Base-by-base conservation (phyloP, 2,797 vertebrate species). In the Phalloptychus januarius region DNA sequence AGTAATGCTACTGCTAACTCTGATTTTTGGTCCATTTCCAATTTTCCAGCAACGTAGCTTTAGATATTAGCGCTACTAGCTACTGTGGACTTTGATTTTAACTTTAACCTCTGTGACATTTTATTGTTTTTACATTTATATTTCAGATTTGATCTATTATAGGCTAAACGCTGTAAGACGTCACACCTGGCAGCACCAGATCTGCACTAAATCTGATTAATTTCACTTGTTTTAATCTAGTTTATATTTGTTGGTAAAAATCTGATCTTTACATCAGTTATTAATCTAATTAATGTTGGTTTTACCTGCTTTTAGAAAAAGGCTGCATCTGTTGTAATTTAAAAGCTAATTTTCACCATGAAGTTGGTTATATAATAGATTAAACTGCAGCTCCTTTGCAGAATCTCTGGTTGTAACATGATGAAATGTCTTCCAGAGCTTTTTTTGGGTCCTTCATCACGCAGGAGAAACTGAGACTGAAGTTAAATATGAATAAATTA, bases 381-480 rank as follows among this genome's bases (percentile, higher is more conserved):
- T 16, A 44, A 16, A 7, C 1, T 45, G 3, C 1, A 28, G 28
- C 36, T 36, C 36, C 65, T 69, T 12, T 69, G 28, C 28, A 33
- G 44, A 31, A 48, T 46, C 28, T 67, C 28, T 38, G 38, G 18
- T 25, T 46, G 31, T 8, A 13, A 6, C 58, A 52, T 71, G 58
- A 12, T 45, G 36, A 38, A 13, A 58, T 7, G 77, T 85, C 84
- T 75, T 87, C 83, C 88, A 84, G 71, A 1, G 76, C 81, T 89
- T 70, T 63, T 0, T 46, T 63, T 78, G n/a, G 38, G 81, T 79
- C 74, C 85, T 93, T 91, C 94, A 94, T 90, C 88, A 87, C 85
- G 89, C 90, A 86, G 93, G 87, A 91, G 92, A 95, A 94, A 87
- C 86, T 72, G 93, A 95, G 93, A 92, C 95, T 90, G 92, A 93